Evolutionary conservation across 2,888 invertebrate genomes (phyloP), one percentile per base, ranked within the genome.

Genomic region (Cryptus armator): DNA sequence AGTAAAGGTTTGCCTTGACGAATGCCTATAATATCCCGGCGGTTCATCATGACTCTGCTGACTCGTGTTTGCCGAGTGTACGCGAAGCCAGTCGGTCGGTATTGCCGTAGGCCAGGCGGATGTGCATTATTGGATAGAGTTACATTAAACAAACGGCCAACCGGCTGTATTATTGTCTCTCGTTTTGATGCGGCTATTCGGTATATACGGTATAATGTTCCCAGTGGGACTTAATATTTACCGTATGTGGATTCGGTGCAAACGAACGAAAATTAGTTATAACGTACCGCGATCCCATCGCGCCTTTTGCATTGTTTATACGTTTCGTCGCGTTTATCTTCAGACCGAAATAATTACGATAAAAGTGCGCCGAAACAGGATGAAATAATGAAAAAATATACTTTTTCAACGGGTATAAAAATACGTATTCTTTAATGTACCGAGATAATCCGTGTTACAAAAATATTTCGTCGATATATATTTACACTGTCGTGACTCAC

Each of bases 121-220:
- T 89, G 89, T 93, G 92, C 93, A 93, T 93, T 93, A 93, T 92
- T 91, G 93, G 92, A 90, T 93, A 89, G 93, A 92, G 91, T 93
- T 93, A 93, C 93, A 90, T 91, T 91, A 93, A 93, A 93, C 91
- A 93, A 88, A 90, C 89, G 84, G 85, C 75, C 78, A 86, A 82
- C 78, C 59, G 75, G 29, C 19, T 51, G 53, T 74, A 84, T 83
- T 86, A 81, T 83, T 78, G 77, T 78, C 76, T 76, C 83, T 77
- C 80, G 67, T 48, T 44, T 37, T 64, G 29, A 75, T 82, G 68
- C 78, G 81, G 84, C 68, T 82, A 74, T 77, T 81, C 74, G 59
- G 68, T 80, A 81, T 83, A 78, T 84, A 78, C 84, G 24, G 46
- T 75, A 37, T 68, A 81, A 81, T 72, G 81, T 78, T 66, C 82